Evolutionary conservation across 2,888 invertebrate genomes (phyloP).

Genomic region (Lithophane leautieri): DNA sequence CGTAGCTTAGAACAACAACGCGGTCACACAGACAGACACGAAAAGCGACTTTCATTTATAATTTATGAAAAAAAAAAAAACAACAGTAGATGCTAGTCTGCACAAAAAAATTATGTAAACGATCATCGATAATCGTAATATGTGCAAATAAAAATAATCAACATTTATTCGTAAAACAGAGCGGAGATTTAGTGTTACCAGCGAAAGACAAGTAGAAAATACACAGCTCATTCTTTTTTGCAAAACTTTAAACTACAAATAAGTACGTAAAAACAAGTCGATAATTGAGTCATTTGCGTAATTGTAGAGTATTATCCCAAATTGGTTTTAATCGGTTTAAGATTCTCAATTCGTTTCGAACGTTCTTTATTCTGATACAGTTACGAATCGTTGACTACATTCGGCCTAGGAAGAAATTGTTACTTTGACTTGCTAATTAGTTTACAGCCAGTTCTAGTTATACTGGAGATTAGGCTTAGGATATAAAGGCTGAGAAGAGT

Average conservation of each 20-base stretch:
- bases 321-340: constrained; percentile 43
- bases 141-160: background rate
- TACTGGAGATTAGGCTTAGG: constrained; percentile 11
- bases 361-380: constrained; percentile 34
- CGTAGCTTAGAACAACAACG: no score
- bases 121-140: no score
- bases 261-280: constrained; percentile 6
- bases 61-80: no score
- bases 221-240: background rate
- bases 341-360: constrained; percentile 55
- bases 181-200: background rate
- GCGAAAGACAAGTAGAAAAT: background rate
- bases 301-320: constrained; percentile 40
- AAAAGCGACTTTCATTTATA: no score
- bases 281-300: constrained; percentile 45
- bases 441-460: constrained; percentile 13
- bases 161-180: background rate
- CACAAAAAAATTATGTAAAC: no score
- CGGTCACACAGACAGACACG: no score
- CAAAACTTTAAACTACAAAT: background rate
- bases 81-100: no score
- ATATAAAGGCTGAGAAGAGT: constrained; percentile 10
- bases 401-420: constrained; percentile 31
- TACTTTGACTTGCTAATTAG: constrained; percentile 33
- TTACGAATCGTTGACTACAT: constrained; percentile 27